Evolutionary conservation across 2,113 vertebrate genomes (phyloP).

Genomic region (Arothron firmamentum): DNA sequence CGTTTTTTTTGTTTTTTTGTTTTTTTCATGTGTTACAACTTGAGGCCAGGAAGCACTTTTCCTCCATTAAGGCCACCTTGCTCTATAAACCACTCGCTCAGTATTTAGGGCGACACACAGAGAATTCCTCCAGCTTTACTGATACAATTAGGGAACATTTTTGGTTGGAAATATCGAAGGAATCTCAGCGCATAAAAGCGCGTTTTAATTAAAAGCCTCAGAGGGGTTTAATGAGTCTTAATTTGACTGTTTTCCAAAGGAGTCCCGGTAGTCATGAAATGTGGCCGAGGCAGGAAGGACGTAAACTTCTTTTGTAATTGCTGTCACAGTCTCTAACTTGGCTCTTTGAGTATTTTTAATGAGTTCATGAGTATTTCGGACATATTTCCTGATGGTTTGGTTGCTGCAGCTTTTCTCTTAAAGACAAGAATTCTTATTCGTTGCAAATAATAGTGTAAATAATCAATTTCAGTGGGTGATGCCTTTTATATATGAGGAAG

Average conservation of each 20-base stretch:
- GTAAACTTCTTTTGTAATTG: constrained; percentile 68
- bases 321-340: constrained; percentile 62
- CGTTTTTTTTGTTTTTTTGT: constrained; percentile 6
- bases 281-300: constrained; percentile 64
- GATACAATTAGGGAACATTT: constrained; percentile 52
- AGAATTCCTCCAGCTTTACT: constrained; percentile 50
- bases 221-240: constrained; percentile 64
- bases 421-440: too few species aligned
- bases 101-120: constrained; percentile 13
- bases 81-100: constrained; percentile 38
- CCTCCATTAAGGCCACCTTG: constrained; percentile 26
- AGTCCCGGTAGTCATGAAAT: constrained; percentile 58
- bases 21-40: neutral
- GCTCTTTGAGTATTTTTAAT: constrained; percentile 45
- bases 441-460: too few species aligned
- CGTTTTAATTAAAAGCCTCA: constrained; percentile 66
- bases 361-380: constrained; percentile 50
- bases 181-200: constrained; percentile 53
- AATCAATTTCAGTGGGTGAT: too few species aligned
- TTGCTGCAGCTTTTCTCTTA: constrained; percentile 8
- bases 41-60: constrained; percentile 35
- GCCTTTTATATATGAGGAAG: too few species aligned
- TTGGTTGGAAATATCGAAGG: constrained; percentile 61
- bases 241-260: constrained; percentile 67
- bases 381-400: constrained; percentile 35